Evolutionary conservation across 2,888 invertebrate genomes (phyloP).

Genomic region (Luffia ferchaultella): DNA sequence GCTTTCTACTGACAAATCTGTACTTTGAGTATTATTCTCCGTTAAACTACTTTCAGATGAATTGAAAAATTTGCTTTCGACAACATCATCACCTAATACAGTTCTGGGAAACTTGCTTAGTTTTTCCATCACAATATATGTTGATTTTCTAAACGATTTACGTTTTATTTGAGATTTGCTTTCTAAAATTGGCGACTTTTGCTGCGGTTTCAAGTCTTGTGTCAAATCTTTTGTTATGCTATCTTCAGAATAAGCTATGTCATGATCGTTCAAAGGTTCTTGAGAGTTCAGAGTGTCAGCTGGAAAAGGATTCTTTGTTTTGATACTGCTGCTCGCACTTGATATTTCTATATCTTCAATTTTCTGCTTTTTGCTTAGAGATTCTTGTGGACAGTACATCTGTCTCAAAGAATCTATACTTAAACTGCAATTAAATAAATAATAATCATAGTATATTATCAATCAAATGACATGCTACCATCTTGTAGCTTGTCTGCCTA

Average conservation of each 20-base stretch:
- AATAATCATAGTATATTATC: too few relatives aligned
- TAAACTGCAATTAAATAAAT: conserved; percentile 28
- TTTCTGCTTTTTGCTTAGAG: conserved; percentile 37
- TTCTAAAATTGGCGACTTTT: conserved; percentile 51
- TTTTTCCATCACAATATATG: conserved; percentile 40
- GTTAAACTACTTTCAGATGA: conserved; percentile 13
- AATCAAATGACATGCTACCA: too few relatives aligned
- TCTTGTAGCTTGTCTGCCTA: too few relatives aligned
- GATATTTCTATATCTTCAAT: conserved; percentile 17
- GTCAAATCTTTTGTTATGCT: conserved; percentile 19
- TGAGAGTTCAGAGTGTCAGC: conserved; percentile 12
- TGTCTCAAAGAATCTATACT: conserved; percentile 47
- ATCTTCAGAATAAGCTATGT: conserved; percentile 23
- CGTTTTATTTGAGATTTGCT: conserved; percentile 26
- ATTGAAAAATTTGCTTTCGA: conserved; percentile 69
- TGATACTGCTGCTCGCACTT: conserved; percentile 1
- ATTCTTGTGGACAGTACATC: conserved; percentile 46
- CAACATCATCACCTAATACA: conserved; percentile 42
- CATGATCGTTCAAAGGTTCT: conserved; percentile 20
- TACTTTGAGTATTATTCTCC: neutral
- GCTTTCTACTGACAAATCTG: neutral
- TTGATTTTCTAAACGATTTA: conserved; percentile 40
- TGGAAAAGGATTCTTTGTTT: neutral
- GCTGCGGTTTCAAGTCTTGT: conserved; percentile 13
- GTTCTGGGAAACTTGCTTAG: conserved; percentile 62